Base-by-base conservation (phyloP, 2,797 vertebrate genomes). In the Erethizon dorsatum region DNA sequence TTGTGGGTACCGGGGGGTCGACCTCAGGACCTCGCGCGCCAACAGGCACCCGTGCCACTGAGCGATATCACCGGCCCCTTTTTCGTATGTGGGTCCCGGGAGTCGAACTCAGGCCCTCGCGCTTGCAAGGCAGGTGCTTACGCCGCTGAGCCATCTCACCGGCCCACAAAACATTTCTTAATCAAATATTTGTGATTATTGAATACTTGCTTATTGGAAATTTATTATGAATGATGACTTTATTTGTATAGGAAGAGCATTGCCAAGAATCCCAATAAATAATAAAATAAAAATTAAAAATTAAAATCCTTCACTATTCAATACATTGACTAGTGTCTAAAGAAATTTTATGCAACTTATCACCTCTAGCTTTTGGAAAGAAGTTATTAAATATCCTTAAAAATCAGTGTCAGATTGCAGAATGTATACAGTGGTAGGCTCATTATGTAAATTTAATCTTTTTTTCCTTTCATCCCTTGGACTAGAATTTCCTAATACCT, bases 181-280 rank as follows among this genome's bases (percentile, higher is more conserved):
- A 67, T 77, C 12, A 84, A 90, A 73, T 91, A 57, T 83, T 41
- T 87, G 65, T 90, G 63, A 87, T 50, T 92, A 52, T 17, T 71
- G 41, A 93, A 83, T 85, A 91, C 56, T 8, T 80, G 0, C 50
- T 54, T 41, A 31, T 65, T 93, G 67, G 28, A 83, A 63, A 63
- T 89, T 13, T 90, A 18, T 56, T 79, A 52, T 57, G 20, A 86
- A 47, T 65, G 11, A 18, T 52, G 57, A 95, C 45, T 94, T 89
- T 88, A 83, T 47, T 84, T 87, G 31, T 91, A 59, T 47, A 78
- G 89, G 41, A 84, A 67, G 31, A 84, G 20, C 28, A 11, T 41
- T 82, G 10, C 20, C 2, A 71, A 24, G 78, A 75, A 77, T 65
- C 6, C 47, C 95, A 96, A 83, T 41, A 41, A 41, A 41, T 41